phyloP scores from a whole-genome alignment of 2,797 vertebrate species.

The Coluber constrictor region DNA sequence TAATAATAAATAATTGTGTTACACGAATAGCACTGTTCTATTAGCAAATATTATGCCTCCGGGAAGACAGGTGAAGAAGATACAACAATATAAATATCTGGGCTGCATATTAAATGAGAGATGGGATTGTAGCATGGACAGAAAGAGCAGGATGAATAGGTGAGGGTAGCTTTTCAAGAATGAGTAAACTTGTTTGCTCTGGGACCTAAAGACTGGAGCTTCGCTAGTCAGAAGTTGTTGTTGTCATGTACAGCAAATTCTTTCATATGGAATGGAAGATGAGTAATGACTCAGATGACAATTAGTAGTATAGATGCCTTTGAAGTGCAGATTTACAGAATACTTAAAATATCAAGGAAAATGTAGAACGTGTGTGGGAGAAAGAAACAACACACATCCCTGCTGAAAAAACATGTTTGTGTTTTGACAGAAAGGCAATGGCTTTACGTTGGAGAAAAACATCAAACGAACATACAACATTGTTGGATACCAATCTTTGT shows the following conservation, averaged over 20 bases:
- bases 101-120: not conserved
- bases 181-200: not conserved
- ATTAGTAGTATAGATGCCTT: not conserved
- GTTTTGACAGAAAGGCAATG: not conserved
- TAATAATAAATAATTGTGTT: not conserved
- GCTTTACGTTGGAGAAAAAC: not conserved
- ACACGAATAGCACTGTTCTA: not conserved
- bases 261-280: not conserved
- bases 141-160: not conserved
- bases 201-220: not conserved
- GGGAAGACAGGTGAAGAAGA: not conserved
- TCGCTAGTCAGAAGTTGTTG: not conserved
- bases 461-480: not conserved
- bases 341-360: not conserved
- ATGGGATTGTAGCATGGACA: not conserved
- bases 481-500: not conserved
- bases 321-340: not conserved
- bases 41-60: not conserved
- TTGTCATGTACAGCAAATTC: not conserved
- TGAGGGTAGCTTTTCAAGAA: not conserved
- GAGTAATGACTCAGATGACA: not conserved
- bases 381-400: not conserved
- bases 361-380: not conserved
- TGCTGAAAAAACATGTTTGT: not conserved
- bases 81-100: not conserved